A percentile compares a stretch with the other conserved stretches of the same genome.
phyloP scores from a whole-genome alignment of 2,888 invertebrate genomes.

The Argyra leucocephala region DNA sequence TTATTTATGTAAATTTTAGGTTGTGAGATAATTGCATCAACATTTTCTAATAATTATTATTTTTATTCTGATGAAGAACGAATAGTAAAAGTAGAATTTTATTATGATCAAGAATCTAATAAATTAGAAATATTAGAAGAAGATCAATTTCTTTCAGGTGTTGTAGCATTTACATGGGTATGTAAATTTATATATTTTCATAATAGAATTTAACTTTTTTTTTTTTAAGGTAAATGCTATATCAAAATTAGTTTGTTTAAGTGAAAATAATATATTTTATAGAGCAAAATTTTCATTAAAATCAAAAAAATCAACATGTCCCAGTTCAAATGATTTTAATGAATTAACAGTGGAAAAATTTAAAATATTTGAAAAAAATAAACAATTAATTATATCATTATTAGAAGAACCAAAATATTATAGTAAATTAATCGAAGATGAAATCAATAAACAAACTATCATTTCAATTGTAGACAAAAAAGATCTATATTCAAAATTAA shows the following conservation, averaged over 20 bases:
- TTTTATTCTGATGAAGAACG: slow-evolving; percentile 30
- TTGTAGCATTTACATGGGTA: slow-evolving; percentile 36
- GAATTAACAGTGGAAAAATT: slow-evolving; percentile 8
- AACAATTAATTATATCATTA: background rate
- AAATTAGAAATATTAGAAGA: slow-evolving; percentile 28
- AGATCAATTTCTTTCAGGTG: slow-evolving; percentile 31
- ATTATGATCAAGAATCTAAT: slow-evolving; percentile 27
- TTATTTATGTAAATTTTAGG: slow-evolving; percentile 1
- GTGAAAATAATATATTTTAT: slow-evolving; percentile 40
- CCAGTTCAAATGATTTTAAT: background rate
- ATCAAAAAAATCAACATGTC: background rate
- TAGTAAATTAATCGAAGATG: slow-evolving; percentile 12
- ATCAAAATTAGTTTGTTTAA: slow-evolving; percentile 35
- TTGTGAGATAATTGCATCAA: slow-evolving; percentile 14
- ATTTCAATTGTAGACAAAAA: slow-evolving; percentile 9
- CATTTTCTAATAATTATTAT: slow-evolving; percentile 17
- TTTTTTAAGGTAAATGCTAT: slow-evolving; percentile 24
- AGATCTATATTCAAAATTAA: slow-evolving; percentile 10
- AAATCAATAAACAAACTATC: slow-evolving; percentile 14
- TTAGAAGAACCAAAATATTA: slow-evolving; percentile 14
- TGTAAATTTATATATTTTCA: background rate
- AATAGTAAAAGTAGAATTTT: slow-evolving; percentile 31
- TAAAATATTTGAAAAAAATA: slow-evolving; percentile 7
- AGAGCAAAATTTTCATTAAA: slow-evolving; percentile 12
- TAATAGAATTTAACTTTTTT: background rate